Base-by-base conservation (phyloP, 2,888 invertebrate genomes). In the Schizotus pectinicornis region DNA sequence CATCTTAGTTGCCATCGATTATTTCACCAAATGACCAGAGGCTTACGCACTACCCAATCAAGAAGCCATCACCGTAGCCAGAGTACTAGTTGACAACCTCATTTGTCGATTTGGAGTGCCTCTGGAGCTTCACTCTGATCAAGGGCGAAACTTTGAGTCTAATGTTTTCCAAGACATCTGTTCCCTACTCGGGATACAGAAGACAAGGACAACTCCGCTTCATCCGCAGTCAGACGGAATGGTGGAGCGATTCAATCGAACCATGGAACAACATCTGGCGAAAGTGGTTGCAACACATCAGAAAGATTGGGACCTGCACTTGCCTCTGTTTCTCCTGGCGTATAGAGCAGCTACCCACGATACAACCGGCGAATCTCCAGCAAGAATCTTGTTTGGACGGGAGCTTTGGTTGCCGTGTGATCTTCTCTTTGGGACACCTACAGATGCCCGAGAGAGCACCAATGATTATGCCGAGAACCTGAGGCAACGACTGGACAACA, bases 191-290 rank as follows among this genome's bases (percentile, higher is more conserved):
- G 62, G 62, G 2, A 67, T 72, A 3, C 33, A 49, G 0, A 69
- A 73, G 38, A 72, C 65, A 8, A 58, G 69, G 43, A 70, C 70
- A n/a, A 73, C 72, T 1, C 56, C 70, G 5, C 43, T 71, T 6
- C 67, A 68, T 50, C 67, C 72, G 2, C 71, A 72, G 14, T 71
- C 69, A 3, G 68, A 72, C 45, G 71, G 71, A 32, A 70, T 71
- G 65, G 67, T 71, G 3, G 70, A 71, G 22, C 50, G 67, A 52
- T 60, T 42, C 35, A 41, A 61, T 54, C 36, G 53, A 56, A 59
- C 47, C 22, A 22, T 22, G 22, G 22, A 22, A 5, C 22, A 22
- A 22, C 22, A 22, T 22, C 22, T 22, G 2, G 5, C 22, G 5
- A 22, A 22, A 5, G 22, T 22, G 22, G 22, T 22, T 22, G 22